Evolutionary conservation across 92 coral and sea anemone species (phyloP).

Genomic region (Zoanthus sociatus): DNA sequence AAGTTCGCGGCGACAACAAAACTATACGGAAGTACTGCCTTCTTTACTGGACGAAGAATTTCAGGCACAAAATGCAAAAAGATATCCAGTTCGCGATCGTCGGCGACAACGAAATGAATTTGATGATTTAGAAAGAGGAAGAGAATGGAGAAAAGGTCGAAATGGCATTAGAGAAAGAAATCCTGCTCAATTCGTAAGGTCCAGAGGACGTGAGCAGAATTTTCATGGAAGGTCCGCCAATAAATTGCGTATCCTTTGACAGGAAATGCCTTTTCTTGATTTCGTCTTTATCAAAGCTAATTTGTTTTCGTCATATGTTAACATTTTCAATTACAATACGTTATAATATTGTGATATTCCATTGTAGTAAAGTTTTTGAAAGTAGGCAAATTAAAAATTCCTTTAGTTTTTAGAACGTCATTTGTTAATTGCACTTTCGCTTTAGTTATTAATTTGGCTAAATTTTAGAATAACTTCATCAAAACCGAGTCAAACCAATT

Average conservation of each 20-base stretch:
- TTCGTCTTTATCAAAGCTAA: not conserved
- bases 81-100: slow-evolving; percentile 29
- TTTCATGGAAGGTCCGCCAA: slow-evolving; percentile 4
- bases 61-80: slow-evolving; percentile 3
- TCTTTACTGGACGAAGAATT: slow-evolving; percentile 6
- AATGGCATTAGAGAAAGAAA: not conserved
- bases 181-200: not conserved
- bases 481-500: too few species aligned
- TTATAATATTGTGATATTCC: too few species aligned
- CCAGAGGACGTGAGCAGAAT: slow-evolving; percentile 22
- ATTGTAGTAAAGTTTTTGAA: too few species aligned
- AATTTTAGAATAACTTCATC: too few species aligned
- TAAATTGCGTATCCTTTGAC: slow-evolving; percentile 48
- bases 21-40: not conserved
- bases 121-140: slow-evolving; percentile 7
- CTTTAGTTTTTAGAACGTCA: too few species aligned
- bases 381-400: too few species aligned
- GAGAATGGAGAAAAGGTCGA: slow-evolving; percentile 33
- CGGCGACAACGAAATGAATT: slow-evolving; percentile 28
- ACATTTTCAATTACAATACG: too few species aligned
- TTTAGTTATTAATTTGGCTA: too few species aligned
- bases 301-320: too few species aligned
- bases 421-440: too few species aligned
- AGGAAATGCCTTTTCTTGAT: not conserved
- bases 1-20: not conserved